Evolutionary conservation across 2,797 vertebrate genomes (phyloP), one percentile per base, ranked within the genome.

Genomic region (Threskiornis aethiopicus): DNA sequence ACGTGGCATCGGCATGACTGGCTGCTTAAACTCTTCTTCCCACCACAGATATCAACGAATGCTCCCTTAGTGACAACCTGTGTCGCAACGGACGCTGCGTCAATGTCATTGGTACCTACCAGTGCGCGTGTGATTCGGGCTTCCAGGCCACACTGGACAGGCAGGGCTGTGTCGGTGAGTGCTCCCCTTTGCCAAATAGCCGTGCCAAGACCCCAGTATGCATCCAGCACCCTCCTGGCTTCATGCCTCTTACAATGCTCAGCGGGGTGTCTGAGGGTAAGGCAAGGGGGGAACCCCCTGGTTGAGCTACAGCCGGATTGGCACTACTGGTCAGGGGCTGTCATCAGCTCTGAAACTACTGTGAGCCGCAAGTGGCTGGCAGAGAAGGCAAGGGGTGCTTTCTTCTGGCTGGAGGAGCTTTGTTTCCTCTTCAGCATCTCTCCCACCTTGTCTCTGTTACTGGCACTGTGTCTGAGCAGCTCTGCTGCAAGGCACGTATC

Each of bases 81-180:
- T 99, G 99, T 82, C 99, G 97, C 83, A 98, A 99, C 0, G 99
- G 99, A 25, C 98, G 98, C 81, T 99, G 99, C 4, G 95, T 99
- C 91, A 99, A 99, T 57, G 96, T 99, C 98, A 97, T 99, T 3
- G 99, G 99, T n/a, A 98, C 99, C 81, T 99, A 99, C 97, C 99
- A 99, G 97, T 99, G 99, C 44, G 98, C 99, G 7, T 99, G 99
- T 28, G 98, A 99, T 75, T 98, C 98, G 0, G 99, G 99, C 10
- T 99, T 99, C 98, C 99, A 99, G 98, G 98, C 97, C 82, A 99
- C 99, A 0, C 98, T 98, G 0, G 99, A 99, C 97, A 96, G 97
- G n/a, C 99, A 98, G 93, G 99, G 99, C 96, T 99, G 99, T n/a
- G 97, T 99, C 0, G 99, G 99, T 99, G 96, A 99, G 99, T 94